Conservation (phyloP, 2,797 vertebrate genomes). For the Vireo griseus region DNA sequence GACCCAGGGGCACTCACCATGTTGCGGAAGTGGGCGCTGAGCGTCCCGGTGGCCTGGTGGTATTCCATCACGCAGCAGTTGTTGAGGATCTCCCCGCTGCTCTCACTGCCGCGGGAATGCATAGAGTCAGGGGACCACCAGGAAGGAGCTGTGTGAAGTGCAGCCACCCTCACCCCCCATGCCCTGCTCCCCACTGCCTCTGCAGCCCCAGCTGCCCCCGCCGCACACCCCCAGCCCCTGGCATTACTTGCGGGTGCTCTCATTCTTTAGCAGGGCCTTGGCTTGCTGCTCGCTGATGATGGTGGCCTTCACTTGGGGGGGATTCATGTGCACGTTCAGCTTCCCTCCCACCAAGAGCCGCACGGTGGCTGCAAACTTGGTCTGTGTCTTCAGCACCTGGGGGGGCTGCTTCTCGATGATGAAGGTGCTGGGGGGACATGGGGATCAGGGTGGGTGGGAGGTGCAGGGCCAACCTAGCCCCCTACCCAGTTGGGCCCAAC, state of each 20-base stretch:
- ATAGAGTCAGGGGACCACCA: not conserved
- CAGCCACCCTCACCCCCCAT: not conserved
- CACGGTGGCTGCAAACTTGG: conserved; percentile 92
- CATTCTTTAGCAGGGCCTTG: conserved; percentile 92
- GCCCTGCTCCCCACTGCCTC: not conserved
- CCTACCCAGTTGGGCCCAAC: not conserved
- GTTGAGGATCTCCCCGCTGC: conserved; percentile 93
- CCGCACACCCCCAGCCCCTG: not conserved
- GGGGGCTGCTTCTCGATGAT: conserved; percentile 98
- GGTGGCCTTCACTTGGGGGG: conserved; percentile 93
- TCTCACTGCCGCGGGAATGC: conserved; percentile 77
- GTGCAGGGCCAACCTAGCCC: not conserved
- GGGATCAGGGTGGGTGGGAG: not conserved
- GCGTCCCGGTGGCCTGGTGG: conserved; percentile 80
- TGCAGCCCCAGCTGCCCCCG: not conserved
- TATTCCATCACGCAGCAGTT: conserved; percentile 97
- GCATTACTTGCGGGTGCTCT: conserved; percentile 85
- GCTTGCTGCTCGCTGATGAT: conserved; percentile 96
- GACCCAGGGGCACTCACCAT: conserved; percentile 73
- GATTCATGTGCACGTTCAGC: conserved; percentile 97
- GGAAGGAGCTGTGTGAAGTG: fast-evolving
- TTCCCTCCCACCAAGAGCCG: conserved; percentile 93
- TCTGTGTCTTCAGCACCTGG: conserved; percentile 93
- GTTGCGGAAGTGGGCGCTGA: conserved; percentile 87
- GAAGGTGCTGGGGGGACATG: conserved; percentile 80